A percentile compares a stretch with the other conserved stretches of the same genome.
Evolutionary conservation across 2,888 invertebrate species (phyloP).

Genomic region (Brachynemurus nebulosus): DNA sequence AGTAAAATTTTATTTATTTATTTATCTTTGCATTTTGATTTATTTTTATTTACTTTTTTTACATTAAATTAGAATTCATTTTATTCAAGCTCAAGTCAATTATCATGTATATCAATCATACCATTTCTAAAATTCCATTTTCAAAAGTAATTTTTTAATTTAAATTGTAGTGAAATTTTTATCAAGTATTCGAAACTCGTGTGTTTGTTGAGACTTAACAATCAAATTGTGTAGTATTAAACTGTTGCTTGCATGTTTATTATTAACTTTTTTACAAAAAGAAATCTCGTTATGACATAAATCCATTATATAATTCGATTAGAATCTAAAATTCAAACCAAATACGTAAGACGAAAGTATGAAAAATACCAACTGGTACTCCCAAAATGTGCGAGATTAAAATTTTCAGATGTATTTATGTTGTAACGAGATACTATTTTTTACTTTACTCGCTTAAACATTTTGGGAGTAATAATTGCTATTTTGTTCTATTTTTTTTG

Average conservation of each 20-base stretch:
- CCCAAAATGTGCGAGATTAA: conserved; percentile 23
- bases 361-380: conserved; percentile 27
- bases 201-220: no score
- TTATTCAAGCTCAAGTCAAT: no score
- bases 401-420: conserved; percentile 22
- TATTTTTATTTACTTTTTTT: no score
- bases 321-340: conserved; percentile 18
- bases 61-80: no score
- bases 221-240: not conserved
- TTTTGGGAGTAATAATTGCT: conserved; percentile 33
- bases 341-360: not conserved
- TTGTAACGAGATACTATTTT: conserved; percentile 32
- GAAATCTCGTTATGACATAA: conserved; percentile 52
- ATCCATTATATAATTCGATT: conserved; percentile 18
- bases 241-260: not conserved
- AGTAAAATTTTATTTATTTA: no score
- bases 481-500: conserved; percentile 36
- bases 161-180: no score
- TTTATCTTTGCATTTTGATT: no score
- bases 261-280: not conserved
- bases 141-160: no score
- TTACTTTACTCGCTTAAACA: conserved; percentile 17
- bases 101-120: no score
- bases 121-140: no score
- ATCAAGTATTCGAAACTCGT: no score